phyloP scores from a whole-genome alignment of 2,113 vertebrate species.

The Amia ocellicauda region DNA sequence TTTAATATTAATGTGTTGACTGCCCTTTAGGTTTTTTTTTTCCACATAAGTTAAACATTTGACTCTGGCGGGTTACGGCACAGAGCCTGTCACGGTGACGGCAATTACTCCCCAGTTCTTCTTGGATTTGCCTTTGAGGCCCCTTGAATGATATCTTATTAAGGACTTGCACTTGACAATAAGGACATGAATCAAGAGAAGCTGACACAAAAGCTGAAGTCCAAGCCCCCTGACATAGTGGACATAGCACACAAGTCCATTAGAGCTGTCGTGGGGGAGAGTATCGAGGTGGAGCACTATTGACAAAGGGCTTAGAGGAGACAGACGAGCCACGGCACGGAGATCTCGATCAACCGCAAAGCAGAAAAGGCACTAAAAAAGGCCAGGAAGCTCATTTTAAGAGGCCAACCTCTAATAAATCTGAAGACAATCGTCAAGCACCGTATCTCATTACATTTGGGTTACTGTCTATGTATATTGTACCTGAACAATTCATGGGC shows the following conservation, averaged over 20 bases:
- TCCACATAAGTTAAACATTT: no score
- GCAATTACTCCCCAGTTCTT: background rate
- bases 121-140: background rate
- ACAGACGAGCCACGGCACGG: slow-evolving; percentile 5
- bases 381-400: background rate
- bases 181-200: slow-evolving; percentile 5
- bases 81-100: background rate
- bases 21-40: no score
- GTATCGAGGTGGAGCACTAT: slow-evolving; percentile 17
- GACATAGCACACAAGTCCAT: slow-evolving; percentile 9
- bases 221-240: background rate
- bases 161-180: background rate
- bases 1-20: no score
- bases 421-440: no score
- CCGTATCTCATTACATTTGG: no score
- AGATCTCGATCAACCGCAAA: slow-evolving; percentile 16
- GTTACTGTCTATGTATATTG: no score
- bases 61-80: background rate
- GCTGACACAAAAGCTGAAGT: slow-evolving; percentile 8
- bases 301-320: slow-evolving; percentile 22
- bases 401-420: background rate
- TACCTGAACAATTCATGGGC: no score
- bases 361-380: background rate
- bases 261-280: slow-evolving; percentile 2
- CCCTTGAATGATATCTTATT: background rate